Evolutionary conservation across 2,113 vertebrate genomes (phyloP), one percentile per base, ranked within the genome.

Genomic region (Cephalopholis sonnerati): DNA sequence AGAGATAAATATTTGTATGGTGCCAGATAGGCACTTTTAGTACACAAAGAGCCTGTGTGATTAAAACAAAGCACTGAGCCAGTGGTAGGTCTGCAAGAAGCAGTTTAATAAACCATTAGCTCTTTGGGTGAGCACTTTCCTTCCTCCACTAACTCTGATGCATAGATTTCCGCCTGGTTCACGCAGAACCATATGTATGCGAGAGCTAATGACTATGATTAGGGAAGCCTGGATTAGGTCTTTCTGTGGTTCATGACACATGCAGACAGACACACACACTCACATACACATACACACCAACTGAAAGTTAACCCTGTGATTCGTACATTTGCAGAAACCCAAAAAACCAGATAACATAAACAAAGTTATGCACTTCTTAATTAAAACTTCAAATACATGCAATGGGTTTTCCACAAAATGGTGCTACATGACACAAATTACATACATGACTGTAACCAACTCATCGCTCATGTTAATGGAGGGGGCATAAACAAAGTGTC

Each of bases 181-280:
- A 32, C n/a, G 54, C 13, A 44, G 39, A 79, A 48, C 77, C 89
- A 89, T 92, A 80, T 91, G 86, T 83, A 85, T 85, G 74, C 74
- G 70, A 79, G 78, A 67, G 82, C 90, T 90, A 92, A 95, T 91
- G 92, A 93, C 91, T 90, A 81, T 92, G 82, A 95, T 94, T 94
- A 93, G 22, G 64, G 32, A 76, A 84, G 78, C 82, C 81, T 87
- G 87, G 89, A 93, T 94, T 92, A 89, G 51, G 72, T 65, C 89
- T 88, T 57, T 25, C 84, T 89, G 90, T 72, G 87, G 86, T 91
- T 92, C 83, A 91, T 70, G 83, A 85, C 83, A 85, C 79, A 74
- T 29, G 72, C 18, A 73, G 50, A 75, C 62, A 66, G 3, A 13
- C 55, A 4, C 2, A 10, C 27, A 8, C 25, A 59, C 36, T 39